These are phyloP conservation scores for Castor canadensis DNA, from an alignment of 2,113 vertebrate species.

Conservation along the genomic window DNA sequence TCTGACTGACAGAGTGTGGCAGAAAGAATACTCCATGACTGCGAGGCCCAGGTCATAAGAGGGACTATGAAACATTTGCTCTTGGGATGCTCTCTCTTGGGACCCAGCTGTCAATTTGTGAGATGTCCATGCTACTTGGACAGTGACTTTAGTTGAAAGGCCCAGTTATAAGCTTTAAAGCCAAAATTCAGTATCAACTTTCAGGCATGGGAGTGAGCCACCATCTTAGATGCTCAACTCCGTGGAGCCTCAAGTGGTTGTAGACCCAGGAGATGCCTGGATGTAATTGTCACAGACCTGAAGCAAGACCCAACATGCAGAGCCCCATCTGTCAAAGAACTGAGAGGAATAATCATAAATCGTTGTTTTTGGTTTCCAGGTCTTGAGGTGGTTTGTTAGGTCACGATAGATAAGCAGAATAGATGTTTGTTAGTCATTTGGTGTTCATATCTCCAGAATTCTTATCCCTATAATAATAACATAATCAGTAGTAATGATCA, in stretches of 20 bases:
- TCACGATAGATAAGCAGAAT: not conserved
- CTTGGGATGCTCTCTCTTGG: not conserved
- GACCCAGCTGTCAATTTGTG: not conserved
- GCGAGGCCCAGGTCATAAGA: not conserved
- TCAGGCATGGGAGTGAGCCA: not conserved
- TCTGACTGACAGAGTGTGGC: not conserved
- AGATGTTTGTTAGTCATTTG: not conserved
- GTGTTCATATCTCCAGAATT: not conserved
- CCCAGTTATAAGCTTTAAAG: not conserved
- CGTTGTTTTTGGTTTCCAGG: not conserved
- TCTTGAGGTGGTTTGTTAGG: not conserved
- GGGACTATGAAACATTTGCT: not conserved
- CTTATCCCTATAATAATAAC: not conserved
- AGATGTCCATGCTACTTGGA: not conserved
- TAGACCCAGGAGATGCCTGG: too few species aligned
- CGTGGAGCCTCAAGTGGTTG: accelerated
- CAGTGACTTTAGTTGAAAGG: not conserved
- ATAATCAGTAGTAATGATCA: not conserved
- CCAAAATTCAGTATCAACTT: not conserved
- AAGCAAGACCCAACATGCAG: not conserved
- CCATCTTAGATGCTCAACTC: not conserved
- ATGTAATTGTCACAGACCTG: not conserved
- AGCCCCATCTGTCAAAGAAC: not conserved
- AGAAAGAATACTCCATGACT: not conserved
- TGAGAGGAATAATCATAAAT: too few species aligned